Percentiles rank a stretch among this genome's conserved stretches.
These are phyloP conservation scores for Steinernema hermaphroditum DNA, from an alignment of 2,888 invertebrate species.

Conservation along the genomic window DNA sequence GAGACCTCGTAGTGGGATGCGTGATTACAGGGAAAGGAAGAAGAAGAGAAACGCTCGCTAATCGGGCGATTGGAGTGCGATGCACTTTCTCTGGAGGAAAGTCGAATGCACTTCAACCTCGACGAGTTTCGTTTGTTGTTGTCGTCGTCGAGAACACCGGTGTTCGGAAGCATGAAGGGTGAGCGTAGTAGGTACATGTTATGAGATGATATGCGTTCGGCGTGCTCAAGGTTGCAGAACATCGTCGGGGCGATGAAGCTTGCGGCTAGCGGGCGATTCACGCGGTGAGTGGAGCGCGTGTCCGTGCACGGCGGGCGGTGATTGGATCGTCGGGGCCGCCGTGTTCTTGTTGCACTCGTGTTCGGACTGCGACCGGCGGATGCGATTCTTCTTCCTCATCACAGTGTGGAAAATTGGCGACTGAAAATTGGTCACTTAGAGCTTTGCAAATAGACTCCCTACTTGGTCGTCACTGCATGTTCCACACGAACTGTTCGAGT, in stretches of 20 bases:
- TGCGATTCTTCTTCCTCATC: conserved; percentile 67
- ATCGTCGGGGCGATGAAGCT: background rate
- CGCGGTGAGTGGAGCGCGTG: conserved; percentile 10
- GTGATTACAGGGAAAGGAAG: conserved; percentile 11
- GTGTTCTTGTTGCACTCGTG: conserved; percentile 25
- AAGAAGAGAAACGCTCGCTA: background rate
- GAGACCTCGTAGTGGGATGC: conserved; percentile 26
- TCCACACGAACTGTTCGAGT: conserved; percentile 22
- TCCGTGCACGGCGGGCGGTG: background rate
- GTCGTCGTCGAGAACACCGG: conserved; percentile 1
- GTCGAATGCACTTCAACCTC: conserved; percentile 3
- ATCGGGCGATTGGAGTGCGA: background rate
- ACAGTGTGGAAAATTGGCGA: conserved; percentile 57
- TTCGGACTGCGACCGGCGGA: conserved; percentile 17
- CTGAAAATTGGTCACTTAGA: conserved; percentile 35
- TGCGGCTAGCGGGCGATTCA: conserved; percentile 8
- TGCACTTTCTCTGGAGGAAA: background rate
- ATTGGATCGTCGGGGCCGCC: background rate
- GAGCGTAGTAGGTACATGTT: background rate
- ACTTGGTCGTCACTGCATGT: conserved; percentile 26
- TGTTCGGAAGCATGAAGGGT: conserved; percentile 1
- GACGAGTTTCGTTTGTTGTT: conserved; percentile 7
- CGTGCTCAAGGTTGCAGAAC: background rate
- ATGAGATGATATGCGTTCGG: background rate
- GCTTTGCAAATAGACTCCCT: conserved; percentile 15